Evolutionary conservation across 2,113 vertebrate genomes (phyloP).

Genomic region (Mirounga angustirostris): DNA sequence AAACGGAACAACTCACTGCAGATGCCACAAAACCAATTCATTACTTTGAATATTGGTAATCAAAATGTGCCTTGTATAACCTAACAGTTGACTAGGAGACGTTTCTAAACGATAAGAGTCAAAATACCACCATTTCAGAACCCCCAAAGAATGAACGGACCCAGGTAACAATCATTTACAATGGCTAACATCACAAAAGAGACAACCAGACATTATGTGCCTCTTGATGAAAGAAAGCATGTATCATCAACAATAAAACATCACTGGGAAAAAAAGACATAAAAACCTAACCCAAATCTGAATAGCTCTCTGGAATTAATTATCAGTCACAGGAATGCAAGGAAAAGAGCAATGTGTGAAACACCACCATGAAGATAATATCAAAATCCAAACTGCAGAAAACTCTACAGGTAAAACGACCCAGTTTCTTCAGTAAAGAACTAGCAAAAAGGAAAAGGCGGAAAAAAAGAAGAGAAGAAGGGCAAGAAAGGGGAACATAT

Average conservation of each 20-base stretch:
- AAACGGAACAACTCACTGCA: background rate
- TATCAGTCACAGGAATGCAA: background rate
- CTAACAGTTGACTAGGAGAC: background rate
- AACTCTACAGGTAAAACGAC: background rate
- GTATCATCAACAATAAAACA: background rate
- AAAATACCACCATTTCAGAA: background rate
- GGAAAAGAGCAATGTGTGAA: background rate
- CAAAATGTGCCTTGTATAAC: background rate
- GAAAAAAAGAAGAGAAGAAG: accelerated
- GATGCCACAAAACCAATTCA: background rate
- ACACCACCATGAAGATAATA: background rate
- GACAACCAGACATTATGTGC: background rate
- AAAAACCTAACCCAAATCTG: background rate
- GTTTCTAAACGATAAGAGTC: background rate
- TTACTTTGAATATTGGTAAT: background rate
- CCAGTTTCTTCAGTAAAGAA: background rate
- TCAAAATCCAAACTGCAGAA: background rate
- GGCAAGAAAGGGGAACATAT: background rate
- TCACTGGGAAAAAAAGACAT: background rate
- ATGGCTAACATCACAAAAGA: background rate
- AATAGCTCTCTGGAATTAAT: background rate
- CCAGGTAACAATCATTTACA: background rate
- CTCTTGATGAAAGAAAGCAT: background rate
- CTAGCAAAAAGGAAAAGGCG: background rate
- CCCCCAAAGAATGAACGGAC: background rate